phyloP scores from a whole-genome alignment of 2,797 vertebrate species.

The Microctenopoma steveboyesi region DNA sequence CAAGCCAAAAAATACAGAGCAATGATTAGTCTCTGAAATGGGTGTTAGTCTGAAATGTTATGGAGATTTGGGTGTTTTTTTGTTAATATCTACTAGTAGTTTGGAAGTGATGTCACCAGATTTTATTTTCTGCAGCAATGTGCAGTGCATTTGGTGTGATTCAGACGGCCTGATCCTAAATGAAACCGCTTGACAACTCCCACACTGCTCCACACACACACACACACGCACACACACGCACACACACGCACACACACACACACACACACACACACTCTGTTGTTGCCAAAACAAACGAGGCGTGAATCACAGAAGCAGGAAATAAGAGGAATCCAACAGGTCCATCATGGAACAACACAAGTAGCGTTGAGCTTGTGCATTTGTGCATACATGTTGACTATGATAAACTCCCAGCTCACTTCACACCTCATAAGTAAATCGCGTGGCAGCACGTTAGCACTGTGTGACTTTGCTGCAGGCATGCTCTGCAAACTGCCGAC shows the following conservation, averaged over 20 bases:
- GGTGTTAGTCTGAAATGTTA: background rate
- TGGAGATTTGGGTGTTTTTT: conserved; percentile 6
- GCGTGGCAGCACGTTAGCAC: background rate
- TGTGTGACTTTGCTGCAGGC: conserved; percentile 29
- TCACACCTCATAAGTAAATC: background rate
- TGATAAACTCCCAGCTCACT: background rate
- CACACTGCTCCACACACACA: conserved; percentile 1
- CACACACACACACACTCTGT: conserved; percentile 1
- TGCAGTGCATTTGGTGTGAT: conserved; percentile 17
- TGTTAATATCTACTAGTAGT: conserved; percentile 20
- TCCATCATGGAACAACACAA: conserved; percentile 41
- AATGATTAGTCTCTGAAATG: background rate
- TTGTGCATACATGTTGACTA: background rate
- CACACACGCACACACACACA: background rate
- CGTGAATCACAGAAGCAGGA: conserved; percentile 67
- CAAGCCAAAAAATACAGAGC: background rate
- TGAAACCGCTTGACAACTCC: conserved; percentile 30
- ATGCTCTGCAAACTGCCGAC: conserved; percentile 13
- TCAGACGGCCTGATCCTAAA: conserved; percentile 28
- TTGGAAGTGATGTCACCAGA: conserved; percentile 6
- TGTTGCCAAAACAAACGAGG: conserved; percentile 83
- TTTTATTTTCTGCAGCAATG: conserved; percentile 15
- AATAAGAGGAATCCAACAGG: conserved; percentile 58
- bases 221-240: background rate
- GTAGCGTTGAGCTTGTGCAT: conserved; percentile 4